phyloP scores from a whole-genome alignment of 2,113 vertebrate genomes.

The Scopus umbretta region DNA sequence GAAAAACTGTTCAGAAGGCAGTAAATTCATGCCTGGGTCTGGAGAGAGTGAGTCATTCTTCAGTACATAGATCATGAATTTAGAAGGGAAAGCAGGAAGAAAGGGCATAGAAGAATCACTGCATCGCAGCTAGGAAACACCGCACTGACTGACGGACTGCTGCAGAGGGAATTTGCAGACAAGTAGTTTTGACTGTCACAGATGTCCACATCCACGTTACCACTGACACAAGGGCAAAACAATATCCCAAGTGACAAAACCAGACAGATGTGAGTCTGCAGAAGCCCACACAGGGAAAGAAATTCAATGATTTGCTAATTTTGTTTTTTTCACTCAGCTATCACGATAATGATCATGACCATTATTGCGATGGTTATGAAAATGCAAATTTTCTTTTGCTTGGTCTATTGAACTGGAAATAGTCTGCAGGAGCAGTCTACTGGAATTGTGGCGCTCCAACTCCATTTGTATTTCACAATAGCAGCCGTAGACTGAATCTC shows the following conservation, averaged over 20 bases:
- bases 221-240: background rate
- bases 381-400: constrained; percentile 52
- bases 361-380: constrained; percentile 48
- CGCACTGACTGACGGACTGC: background rate
- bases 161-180: background rate
- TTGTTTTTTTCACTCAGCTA: background rate
- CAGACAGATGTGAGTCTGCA: constrained; percentile 22
- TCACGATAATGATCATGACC: background rate
- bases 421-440: background rate
- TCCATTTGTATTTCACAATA: background rate
- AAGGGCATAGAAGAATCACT: background rate
- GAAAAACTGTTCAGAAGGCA: background rate
- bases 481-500: background rate
- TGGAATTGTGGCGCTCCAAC: background rate
- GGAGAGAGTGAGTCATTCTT: background rate
- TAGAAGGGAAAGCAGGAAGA: background rate
- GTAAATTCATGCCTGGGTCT: background rate
- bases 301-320: background rate
- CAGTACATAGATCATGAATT: background rate
- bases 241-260: constrained; percentile 8
- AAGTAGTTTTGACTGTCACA: background rate
- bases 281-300: background rate
- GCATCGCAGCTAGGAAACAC: background rate
- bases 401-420: constrained; percentile 31
- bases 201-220: background rate